Conservation (phyloP, 2,888 invertebrate species). For the Eupsilia transversa region DNA sequence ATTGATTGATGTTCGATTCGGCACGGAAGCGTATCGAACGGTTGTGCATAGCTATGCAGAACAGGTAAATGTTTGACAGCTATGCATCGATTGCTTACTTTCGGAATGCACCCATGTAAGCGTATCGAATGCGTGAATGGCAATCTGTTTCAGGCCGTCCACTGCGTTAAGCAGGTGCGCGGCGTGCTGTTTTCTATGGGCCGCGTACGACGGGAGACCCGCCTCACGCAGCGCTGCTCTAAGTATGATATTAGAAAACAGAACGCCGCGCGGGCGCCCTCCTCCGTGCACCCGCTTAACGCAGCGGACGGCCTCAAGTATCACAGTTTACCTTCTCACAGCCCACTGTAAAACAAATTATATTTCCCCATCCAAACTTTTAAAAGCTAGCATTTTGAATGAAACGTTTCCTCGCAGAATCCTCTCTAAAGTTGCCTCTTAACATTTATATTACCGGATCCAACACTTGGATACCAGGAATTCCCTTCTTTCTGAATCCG, state of each 20-base stretch:
- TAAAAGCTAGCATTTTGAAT: slow-evolving; percentile 41
- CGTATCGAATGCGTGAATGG: too few species aligned
- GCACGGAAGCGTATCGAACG: too few species aligned
- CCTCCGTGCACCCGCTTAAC: too few species aligned
- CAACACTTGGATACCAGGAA: slow-evolving; percentile 56
- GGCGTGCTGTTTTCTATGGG: too few species aligned
- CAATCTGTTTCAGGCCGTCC: background rate
- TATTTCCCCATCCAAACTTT: slow-evolving; percentile 15
- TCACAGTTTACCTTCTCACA: slow-evolving; percentile 1
- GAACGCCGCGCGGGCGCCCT: too few species aligned
- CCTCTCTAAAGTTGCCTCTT: slow-evolving; percentile 57
- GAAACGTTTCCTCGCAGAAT: slow-evolving; percentile 65
- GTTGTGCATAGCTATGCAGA: too few species aligned
- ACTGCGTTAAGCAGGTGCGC: too few species aligned
- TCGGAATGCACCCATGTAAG: background rate
- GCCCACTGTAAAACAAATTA: slow-evolving; percentile 22
- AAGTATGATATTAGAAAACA: too few species aligned
- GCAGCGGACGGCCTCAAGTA: too few species aligned
- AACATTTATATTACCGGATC: slow-evolving; percentile 69
- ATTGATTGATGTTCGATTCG: too few species aligned
- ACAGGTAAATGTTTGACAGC: background rate
- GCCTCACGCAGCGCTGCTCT: too few species aligned
- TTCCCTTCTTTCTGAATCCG: slow-evolving; percentile 62
- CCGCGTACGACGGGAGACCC: too few species aligned
- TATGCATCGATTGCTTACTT: background rate